These are phyloP conservation scores for Stenodera caucasica DNA, from an alignment of 2,888 invertebrate species.

Conservation along the genomic window DNA sequence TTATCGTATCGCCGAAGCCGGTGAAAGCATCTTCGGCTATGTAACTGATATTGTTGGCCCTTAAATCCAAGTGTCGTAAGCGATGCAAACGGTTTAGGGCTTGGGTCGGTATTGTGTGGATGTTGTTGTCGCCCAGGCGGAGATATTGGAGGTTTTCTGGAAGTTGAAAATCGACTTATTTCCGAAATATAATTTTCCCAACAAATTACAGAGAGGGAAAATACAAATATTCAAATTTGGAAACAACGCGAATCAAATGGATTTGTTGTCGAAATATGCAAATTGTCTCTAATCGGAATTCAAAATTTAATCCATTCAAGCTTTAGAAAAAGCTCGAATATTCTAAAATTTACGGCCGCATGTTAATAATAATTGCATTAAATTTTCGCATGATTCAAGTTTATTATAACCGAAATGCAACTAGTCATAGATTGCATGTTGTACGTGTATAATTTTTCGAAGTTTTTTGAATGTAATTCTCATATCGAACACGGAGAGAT, in stretches of 20 bases:
- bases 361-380: slow-evolving; percentile 7
- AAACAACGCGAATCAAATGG: no score
- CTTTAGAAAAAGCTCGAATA: no score
- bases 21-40: slow-evolving; percentile 85
- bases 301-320: no score
- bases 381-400: neutral
- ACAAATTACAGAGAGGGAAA: neutral
- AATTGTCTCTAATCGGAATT: no score
- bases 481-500: no score
- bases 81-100: slow-evolving; percentile 82
- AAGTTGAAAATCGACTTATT: no score
- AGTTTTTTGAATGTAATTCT: neutral
- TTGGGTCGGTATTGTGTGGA: slow-evolving; percentile 82
- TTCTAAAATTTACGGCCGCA: no score
- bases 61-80: slow-evolving; percentile 83
- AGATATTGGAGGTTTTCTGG: slow-evolving; percentile 88
- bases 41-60: slow-evolving; percentile 83
- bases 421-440: neutral
- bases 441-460: neutral
- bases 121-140: slow-evolving; percentile 84
- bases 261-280: no score
- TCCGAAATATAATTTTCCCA: no score
- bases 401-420: neutral
- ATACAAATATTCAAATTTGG: no score
- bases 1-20: slow-evolving; percentile 87